A percentile compares a stretch with the other conserved stretches of the same genome.
Evolutionary conservation across 2,888 invertebrate species (phyloP).

Genomic region (Mantis religiosa): DNA sequence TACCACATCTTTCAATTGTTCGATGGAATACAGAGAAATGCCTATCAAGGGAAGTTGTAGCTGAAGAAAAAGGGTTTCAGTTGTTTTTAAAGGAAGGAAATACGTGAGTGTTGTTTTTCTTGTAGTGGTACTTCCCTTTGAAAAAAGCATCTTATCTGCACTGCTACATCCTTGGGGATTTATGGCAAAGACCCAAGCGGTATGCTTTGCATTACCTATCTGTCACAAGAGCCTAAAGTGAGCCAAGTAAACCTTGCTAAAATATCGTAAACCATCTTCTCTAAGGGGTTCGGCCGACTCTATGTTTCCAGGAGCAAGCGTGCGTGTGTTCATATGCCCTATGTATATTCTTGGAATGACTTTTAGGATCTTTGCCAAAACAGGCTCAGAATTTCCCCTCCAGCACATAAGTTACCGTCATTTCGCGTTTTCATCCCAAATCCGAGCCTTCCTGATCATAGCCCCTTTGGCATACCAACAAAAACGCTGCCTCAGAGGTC

Average conservation of each 20-base stretch:
- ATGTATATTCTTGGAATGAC: background rate
- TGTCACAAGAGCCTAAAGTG: background rate
- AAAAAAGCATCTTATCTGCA: background rate
- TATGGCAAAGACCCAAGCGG: background rate
- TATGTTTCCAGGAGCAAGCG: background rate
- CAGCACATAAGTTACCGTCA: background rate
- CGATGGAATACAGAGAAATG: too few species aligned
- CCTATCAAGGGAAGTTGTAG: too few species aligned
- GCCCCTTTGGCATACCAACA: too few species aligned
- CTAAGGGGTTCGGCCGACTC: background rate
- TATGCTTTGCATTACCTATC: background rate
- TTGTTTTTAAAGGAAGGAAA: too few species aligned
- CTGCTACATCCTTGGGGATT: background rate
- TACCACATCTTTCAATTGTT: too few species aligned
- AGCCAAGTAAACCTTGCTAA: background rate
- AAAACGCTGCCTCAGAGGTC: too few species aligned
- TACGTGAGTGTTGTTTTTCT: too few species aligned
- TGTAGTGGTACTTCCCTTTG: background rate
- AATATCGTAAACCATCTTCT: background rate
- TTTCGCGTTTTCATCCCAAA: background rate
- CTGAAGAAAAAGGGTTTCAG: too few species aligned
- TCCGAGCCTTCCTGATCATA: background rate
- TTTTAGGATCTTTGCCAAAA: background rate
- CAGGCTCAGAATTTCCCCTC: background rate
- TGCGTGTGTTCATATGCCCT: background rate